Percentiles rank a stretch among this genome's conserved stretches.
These are phyloP conservation scores for Platyura marginata DNA, from an alignment of 1,140 invertebrate species.

Conservation along the genomic window DNA sequence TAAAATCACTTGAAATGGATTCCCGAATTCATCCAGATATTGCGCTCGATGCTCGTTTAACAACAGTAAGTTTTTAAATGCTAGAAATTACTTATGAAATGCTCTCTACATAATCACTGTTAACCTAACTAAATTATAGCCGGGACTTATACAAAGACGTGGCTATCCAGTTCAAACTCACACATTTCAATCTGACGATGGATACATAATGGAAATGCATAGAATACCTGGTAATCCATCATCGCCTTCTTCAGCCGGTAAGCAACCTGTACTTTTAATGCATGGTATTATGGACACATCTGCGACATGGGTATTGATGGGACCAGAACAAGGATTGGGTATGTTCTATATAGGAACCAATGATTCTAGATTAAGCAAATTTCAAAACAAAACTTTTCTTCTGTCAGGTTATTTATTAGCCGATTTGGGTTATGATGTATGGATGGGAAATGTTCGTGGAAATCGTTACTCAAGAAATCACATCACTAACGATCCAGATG, in stretches of 20 bases:
- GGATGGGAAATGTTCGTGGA: constrained; percentile 23
- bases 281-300: constrained; percentile 40
- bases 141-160: constrained; percentile 31
- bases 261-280: constrained; percentile 34
- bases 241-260: constrained; percentile 13
- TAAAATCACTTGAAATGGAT: too few species aligned
- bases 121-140: too few species aligned
- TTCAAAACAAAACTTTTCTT: background rate
- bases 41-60: too few species aligned
- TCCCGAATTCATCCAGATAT: too few species aligned
- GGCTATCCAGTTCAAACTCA: constrained; percentile 47
- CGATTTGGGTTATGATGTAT: constrained; percentile 46
- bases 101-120: too few species aligned
- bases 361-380: background rate
- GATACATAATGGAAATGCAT: constrained; percentile 47
- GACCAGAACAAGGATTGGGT: constrained; percentile 23
- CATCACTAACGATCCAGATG: constrained; percentile 4
- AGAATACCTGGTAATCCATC: constrained; percentile 27
- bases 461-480: constrained; percentile 19
- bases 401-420: constrained; percentile 27
- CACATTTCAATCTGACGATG: constrained; percentile 41
- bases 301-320: constrained; percentile 28
- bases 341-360: background rate
- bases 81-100: too few species aligned
- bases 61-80: too few species aligned